These are phyloP conservation scores for Tragelaphus scriptus DNA, from an alignment of 2,113 vertebrate genomes.

Conservation along the genomic window DNA sequence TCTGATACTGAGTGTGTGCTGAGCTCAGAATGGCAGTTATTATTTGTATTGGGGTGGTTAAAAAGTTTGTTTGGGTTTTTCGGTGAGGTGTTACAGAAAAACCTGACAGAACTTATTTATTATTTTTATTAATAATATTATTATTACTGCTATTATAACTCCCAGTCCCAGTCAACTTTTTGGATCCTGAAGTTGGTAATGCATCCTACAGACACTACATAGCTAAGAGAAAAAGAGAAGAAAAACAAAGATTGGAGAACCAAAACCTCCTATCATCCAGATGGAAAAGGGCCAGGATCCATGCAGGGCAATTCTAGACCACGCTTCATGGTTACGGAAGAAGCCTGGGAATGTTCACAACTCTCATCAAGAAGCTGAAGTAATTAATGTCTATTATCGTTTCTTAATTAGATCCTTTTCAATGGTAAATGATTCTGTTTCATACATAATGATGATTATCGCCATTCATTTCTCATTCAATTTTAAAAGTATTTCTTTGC, in stretches of 20 bases:
- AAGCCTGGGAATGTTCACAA: rapidly evolving
- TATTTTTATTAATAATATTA: background rate
- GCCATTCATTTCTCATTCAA: background rate
- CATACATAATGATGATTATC: background rate
- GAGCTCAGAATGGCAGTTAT: rapidly evolving
- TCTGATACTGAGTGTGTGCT: background rate
- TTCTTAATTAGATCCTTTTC: background rate
- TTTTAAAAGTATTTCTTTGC: background rate
- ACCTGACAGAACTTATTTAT: background rate
- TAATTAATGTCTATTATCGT: background rate
- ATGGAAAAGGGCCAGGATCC: background rate
- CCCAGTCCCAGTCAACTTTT: background rate
- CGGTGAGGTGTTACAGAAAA: background rate
- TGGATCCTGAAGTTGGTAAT: background rate
- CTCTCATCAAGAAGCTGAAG: background rate
- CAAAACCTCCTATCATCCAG: background rate
- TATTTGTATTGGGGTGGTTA: background rate
- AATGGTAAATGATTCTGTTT: background rate
- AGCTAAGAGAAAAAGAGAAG: background rate
- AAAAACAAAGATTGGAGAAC: background rate
- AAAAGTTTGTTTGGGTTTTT: background rate
- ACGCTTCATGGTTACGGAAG: rapidly evolving
- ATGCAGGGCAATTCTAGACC: rapidly evolving
- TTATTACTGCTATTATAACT: background rate
- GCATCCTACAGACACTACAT: background rate